These are phyloP conservation scores for Lophochroa leadbeateri DNA, from an alignment of 2,113 vertebrate species.

Conservation along the genomic window DNA sequence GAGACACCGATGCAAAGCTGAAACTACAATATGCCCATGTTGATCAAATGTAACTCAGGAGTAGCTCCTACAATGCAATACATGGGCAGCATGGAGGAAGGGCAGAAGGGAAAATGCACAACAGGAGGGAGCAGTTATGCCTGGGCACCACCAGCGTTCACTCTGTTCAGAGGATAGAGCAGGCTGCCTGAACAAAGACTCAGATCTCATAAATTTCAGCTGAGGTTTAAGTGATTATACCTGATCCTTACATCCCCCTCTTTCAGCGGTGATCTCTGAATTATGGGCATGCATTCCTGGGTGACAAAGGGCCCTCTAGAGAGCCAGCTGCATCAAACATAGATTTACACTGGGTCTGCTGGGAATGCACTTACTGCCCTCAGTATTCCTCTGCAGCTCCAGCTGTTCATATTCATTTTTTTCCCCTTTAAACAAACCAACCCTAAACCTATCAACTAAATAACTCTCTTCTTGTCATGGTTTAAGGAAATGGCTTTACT, in stretches of 20 bases:
- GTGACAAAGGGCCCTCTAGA: neutral
- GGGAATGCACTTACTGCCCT: neutral
- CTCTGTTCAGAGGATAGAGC: neutral
- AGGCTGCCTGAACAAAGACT: neutral
- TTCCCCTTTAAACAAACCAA: neutral
- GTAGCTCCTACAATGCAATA: neutral
- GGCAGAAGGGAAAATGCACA: neutral
- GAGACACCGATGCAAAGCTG: neutral
- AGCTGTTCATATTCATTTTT: neutral
- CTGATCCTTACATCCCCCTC: neutral
- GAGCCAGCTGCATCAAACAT: neutral
- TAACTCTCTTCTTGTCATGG: neutral
- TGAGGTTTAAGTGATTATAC: neutral
- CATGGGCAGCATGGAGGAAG: neutral
- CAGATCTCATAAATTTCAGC: too few species aligned
- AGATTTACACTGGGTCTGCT: rapidly evolving
- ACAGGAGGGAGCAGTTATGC: neutral
- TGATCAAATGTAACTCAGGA: neutral
- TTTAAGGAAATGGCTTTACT: neutral
- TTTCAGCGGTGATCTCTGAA: neutral
- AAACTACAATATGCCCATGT: neutral
- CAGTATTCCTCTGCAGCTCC: neutral
- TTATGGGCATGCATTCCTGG: neutral
- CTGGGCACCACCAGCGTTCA: neutral
- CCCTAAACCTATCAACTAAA: neutral